Percentiles rank a stretch among this genome's conserved stretches.
phyloP scores from a whole-genome alignment of 2,113 vertebrate species.

The Noctilio leporinus region DNA sequence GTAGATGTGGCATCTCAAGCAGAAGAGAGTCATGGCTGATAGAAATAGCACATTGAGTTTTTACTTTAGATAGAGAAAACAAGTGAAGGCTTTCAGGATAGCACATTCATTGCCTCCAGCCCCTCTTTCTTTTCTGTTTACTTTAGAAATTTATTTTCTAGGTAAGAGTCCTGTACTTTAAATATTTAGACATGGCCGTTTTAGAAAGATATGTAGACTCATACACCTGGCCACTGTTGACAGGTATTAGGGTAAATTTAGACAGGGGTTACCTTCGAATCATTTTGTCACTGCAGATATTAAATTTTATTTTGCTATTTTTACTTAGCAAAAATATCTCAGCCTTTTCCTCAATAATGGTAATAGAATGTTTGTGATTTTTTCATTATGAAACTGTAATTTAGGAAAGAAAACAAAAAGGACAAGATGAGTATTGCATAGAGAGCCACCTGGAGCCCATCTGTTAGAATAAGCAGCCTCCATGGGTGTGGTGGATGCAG shows the following conservation, averaged over 20 bases:
- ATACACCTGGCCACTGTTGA: not conserved
- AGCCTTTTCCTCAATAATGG: not conserved
- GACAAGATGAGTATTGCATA: not conserved
- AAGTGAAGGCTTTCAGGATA: not conserved
- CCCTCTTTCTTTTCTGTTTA: not conserved
- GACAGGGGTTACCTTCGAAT: not conserved
- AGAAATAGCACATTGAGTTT: constrained; percentile 12
- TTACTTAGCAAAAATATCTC: not conserved
- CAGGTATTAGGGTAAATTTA: not conserved
- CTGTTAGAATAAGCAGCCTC: not conserved
- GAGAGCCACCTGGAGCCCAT: not conserved
- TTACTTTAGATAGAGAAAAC: not conserved
- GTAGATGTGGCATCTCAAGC: constrained; percentile 11
- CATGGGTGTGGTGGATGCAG: not conserved
- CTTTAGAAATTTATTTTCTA: not conserved
- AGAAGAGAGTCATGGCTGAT: not conserved
- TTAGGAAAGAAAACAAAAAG: not conserved
- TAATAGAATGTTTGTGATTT: not conserved
- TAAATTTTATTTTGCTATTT: constrained; percentile 14
- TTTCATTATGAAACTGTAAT: not conserved
- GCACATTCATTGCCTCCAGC: not conserved
- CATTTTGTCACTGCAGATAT: not conserved
- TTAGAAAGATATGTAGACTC: not conserved
- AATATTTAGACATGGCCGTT: not conserved
- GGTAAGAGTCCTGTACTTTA: not conserved